These are phyloP conservation scores for Stramonita haemastoma DNA, from an alignment of 2,888 invertebrate genomes.

Conservation along the genomic window DNA sequence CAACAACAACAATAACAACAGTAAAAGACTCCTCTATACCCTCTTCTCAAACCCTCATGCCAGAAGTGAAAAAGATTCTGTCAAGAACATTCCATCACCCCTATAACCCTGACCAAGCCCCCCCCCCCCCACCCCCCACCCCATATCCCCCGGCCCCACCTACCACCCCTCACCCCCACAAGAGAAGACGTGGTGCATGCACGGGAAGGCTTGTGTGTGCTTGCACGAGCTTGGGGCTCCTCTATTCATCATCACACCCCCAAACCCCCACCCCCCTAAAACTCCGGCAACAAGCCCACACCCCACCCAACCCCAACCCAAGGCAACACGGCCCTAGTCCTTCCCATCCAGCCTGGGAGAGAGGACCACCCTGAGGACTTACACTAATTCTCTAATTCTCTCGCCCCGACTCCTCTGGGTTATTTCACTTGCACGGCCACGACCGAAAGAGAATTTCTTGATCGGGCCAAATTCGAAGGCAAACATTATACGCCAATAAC, in stretches of 20 bases:
- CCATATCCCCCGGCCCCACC: no score
- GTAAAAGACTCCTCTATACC: no score
- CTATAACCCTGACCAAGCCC: no score
- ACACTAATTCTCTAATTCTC: conserved; percentile 44
- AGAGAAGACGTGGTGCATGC: not conserved
- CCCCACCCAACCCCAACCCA: no score
- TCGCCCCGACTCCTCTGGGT: conserved; percentile 39
- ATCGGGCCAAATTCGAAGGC: conserved; percentile 44
- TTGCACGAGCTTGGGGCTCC: not conserved
- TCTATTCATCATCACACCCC: conserved; percentile 9
- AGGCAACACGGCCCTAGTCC: not conserved
- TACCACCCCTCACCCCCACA: no score
- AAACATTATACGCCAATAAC: conserved; percentile 45
- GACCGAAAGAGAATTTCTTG: conserved; percentile 40
- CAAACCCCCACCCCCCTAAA: no score
- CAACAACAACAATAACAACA: no score
- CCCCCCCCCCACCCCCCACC: no score
- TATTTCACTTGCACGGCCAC: conserved; percentile 45
- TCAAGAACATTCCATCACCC: no score
- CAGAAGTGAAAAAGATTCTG: no score
- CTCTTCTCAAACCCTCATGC: no score
- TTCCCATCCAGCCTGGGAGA: not conserved
- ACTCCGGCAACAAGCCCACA: not conserved
- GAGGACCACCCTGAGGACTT: conserved; percentile 35
- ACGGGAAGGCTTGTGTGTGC: not conserved